Percentiles rank a stretch among this genome's conserved stretches.
Evolutionary conservation across 2,888 invertebrate genomes (phyloP).

Genomic region (Drosophila tanythrix): DNA sequence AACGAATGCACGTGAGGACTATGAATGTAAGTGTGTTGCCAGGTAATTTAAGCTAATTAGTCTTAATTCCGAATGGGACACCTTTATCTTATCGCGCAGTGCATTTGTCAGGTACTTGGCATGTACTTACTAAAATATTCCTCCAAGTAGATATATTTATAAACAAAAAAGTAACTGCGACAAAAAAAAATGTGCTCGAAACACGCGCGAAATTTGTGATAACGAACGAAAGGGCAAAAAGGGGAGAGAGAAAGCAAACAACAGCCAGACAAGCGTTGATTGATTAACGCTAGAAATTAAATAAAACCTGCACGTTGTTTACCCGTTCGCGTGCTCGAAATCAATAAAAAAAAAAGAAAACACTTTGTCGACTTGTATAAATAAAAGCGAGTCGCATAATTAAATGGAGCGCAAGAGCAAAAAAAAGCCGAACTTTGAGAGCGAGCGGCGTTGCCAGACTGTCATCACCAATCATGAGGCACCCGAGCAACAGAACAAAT

Average conservation of each 20-base stretch:
- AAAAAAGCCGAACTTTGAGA: slow-evolving; percentile 41
- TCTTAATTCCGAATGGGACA: slow-evolving; percentile 1
- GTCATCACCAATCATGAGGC: neutral
- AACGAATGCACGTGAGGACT: slow-evolving; percentile 35
- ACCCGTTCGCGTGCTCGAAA: slow-evolving; percentile 42
- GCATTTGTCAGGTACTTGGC: slow-evolving; percentile 23
- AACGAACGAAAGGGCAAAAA: slow-evolving; percentile 40
- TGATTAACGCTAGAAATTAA: slow-evolving; percentile 73
- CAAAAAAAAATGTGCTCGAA: slow-evolving; percentile 29
- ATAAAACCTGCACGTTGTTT: slow-evolving; percentile 43
- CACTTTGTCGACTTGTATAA: slow-evolving; percentile 61
- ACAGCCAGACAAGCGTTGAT: slow-evolving; percentile 40
- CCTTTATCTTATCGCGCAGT: slow-evolving; percentile 39
- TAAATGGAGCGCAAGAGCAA: slow-evolving; percentile 61
- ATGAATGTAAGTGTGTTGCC: slow-evolving; percentile 14
- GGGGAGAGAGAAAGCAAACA: slow-evolving; percentile 21
- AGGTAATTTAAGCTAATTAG: slow-evolving; percentile 20
- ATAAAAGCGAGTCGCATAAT: slow-evolving; percentile 67
- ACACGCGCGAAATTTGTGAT: slow-evolving; percentile 64
- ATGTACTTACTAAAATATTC: slow-evolving; percentile 4
- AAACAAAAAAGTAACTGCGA: slow-evolving; percentile 42
- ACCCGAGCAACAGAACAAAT: neutral
- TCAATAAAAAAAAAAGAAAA: slow-evolving; percentile 55
- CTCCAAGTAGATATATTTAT: slow-evolving; percentile 22
- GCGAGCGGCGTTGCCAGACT: slow-evolving; percentile 65